These are phyloP conservation scores for Apodemia zela DNA, from an alignment of 2,888 invertebrate genomes.

Conservation along the genomic window DNA sequence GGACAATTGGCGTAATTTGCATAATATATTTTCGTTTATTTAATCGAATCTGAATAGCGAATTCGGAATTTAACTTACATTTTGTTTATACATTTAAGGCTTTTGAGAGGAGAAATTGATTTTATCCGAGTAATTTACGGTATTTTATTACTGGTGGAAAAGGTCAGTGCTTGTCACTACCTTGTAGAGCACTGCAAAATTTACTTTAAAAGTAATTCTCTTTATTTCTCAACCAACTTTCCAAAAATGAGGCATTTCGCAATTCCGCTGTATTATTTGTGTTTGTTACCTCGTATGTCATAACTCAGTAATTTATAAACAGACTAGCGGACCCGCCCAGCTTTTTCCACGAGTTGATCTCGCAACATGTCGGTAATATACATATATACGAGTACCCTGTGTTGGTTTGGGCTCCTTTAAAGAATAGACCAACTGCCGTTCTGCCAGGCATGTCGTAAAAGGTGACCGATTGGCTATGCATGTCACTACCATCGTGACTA, in stretches of 20 bases:
- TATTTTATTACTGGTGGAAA: not conserved
- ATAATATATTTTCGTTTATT: slow-evolving; percentile 12
- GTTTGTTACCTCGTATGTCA: not conserved
- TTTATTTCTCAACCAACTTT: not conserved
- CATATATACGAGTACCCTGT: too few species aligned
- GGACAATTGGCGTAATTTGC: slow-evolving; percentile 10
- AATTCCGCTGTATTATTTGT: too few species aligned
- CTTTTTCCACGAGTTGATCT: too few species aligned
- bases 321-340: too few species aligned
- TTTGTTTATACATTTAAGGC: slow-evolving; percentile 12
- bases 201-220: not conserved
- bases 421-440: too few species aligned
- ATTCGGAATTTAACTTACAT: slow-evolving; percentile 7
- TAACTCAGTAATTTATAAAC: not conserved
- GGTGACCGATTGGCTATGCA: too few species aligned
- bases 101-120: not conserved
- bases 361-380: too few species aligned
- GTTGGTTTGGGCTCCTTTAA: too few species aligned
- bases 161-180: not conserved
- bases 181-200: not conserved
- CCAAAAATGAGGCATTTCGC: not conserved
- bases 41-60: slow-evolving; percentile 8
- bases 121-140: not conserved
- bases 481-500: too few species aligned
- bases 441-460: too few species aligned